Conservation (phyloP, 2,888 invertebrate genomes). For the Scaptomyza polygonia region DNA sequence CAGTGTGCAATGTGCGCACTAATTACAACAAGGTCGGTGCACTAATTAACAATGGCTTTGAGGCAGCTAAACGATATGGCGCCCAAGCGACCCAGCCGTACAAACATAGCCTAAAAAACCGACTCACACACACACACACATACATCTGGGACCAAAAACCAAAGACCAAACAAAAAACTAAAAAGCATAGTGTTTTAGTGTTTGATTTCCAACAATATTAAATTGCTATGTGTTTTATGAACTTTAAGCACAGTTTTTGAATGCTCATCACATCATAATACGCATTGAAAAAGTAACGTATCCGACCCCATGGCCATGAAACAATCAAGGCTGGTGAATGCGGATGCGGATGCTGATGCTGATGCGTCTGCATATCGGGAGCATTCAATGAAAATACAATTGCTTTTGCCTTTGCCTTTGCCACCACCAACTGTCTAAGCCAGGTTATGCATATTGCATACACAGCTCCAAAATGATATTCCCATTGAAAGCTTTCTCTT, state of each 20-base stretch:
- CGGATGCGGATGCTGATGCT: not conserved
- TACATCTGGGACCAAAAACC: conserved; percentile 12
- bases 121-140: too few species aligned
- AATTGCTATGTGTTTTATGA: not conserved
- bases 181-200: not conserved
- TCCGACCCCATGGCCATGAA: not conserved
- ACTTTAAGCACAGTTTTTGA: not conserved
- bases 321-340: not conserved
- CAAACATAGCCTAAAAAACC: conserved; percentile 32
- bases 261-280: not conserved
- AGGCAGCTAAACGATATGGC: conserved; percentile 70
- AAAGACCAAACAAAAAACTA: conserved; percentile 4
- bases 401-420: not conserved
- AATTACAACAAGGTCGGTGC: conserved; percentile 76
- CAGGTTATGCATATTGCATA: not conserved
- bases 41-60: conserved; percentile 78
- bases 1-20: conserved; percentile 67
- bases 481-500: not conserved
- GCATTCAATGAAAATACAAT: not conserved
- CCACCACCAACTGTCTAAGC: too few species aligned
- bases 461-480: not conserved
- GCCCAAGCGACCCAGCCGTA: conserved; percentile 22
- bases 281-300: not conserved
- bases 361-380: not conserved
- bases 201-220: not conserved